These are phyloP conservation scores for Bibio marci DNA, from an alignment of 2,888 invertebrate species.

Conservation along the genomic window DNA sequence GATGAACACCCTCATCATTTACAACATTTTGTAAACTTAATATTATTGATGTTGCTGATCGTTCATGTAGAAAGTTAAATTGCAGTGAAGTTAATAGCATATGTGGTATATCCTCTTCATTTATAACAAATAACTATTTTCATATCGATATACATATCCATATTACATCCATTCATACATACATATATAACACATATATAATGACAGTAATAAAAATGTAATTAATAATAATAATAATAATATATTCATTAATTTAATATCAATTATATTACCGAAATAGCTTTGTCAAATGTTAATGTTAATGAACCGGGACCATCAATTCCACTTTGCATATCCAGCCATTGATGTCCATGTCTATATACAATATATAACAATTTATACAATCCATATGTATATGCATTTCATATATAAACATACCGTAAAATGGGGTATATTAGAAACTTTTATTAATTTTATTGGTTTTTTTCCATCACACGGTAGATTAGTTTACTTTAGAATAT, in stretches of 20 bases:
- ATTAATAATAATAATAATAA: neutral
- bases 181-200: neutral
- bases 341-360: conserved; percentile 11
- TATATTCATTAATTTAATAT: neutral
- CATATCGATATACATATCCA: conserved; percentile 8
- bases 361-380: conserved; percentile 4
- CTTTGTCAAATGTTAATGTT: conserved; percentile 11
- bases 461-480: no score
- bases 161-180: conserved; percentile 10
- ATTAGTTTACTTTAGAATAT: no score
- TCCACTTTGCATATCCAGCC: conserved; percentile 19
- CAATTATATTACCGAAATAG: conserved; percentile 8
- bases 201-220: neutral
- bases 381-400: no score
- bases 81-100: conserved; percentile 12
- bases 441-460: no score
- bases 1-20: conserved; percentile 43
- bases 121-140: conserved; percentile 17
- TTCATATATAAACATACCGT: no score
- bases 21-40: conserved; percentile 39
- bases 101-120: conserved; percentile 23
- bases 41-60: conserved; percentile 10
- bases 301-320: conserved; percentile 14
- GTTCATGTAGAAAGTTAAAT: conserved; percentile 6
- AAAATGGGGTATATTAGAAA: no score